Conservation (phyloP, 2,888 invertebrate genomes). For the Sinohyriopsis cumingii region DNA sequence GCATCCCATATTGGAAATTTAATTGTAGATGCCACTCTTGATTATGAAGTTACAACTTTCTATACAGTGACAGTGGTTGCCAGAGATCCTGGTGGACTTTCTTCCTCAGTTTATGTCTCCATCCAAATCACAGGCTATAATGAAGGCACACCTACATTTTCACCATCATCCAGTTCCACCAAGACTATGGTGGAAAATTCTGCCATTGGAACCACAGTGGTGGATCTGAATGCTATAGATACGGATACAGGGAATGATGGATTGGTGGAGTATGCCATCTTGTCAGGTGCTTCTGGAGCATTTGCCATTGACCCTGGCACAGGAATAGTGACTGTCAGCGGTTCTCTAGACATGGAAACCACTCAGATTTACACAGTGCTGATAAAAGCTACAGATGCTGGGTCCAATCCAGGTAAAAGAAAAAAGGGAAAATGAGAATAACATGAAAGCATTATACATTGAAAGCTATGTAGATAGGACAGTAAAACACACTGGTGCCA, state of each 20-base stretch:
- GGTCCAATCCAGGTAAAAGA: constrained; percentile 21
- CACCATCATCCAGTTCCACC: constrained; percentile 23
- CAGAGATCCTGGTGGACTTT: constrained; percentile 72
- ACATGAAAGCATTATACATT: no score
- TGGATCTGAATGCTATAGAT: constrained; percentile 47
- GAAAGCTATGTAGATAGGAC: no score
- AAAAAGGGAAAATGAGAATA: no score
- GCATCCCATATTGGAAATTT: constrained; percentile 32
- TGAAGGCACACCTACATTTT: constrained; percentile 44
- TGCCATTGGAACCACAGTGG: constrained; percentile 29
- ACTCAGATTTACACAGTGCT: constrained; percentile 28
- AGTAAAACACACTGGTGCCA: no score
- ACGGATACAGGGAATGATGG: constrained; percentile 50
- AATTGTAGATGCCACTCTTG: constrained; percentile 45
- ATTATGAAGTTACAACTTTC: constrained; percentile 52
- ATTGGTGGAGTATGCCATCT: constrained; percentile 44
- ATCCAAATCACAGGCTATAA: constrained; percentile 45
- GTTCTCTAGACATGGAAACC: constrained; percentile 48
- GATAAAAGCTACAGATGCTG: constrained; percentile 43
- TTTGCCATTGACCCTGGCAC: constrained; percentile 39
- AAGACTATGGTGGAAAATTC: constrained; percentile 40
- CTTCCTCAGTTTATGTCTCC: constrained; percentile 38
- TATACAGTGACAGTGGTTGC: constrained; percentile 87
- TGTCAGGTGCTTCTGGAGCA: constrained; percentile 39
- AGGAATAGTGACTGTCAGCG: constrained; percentile 43